Percentiles rank a stretch among this genome's conserved stretches.
phyloP scores from a whole-genome alignment of 2,113 vertebrate species.

The Sylvietta virens region DNA sequence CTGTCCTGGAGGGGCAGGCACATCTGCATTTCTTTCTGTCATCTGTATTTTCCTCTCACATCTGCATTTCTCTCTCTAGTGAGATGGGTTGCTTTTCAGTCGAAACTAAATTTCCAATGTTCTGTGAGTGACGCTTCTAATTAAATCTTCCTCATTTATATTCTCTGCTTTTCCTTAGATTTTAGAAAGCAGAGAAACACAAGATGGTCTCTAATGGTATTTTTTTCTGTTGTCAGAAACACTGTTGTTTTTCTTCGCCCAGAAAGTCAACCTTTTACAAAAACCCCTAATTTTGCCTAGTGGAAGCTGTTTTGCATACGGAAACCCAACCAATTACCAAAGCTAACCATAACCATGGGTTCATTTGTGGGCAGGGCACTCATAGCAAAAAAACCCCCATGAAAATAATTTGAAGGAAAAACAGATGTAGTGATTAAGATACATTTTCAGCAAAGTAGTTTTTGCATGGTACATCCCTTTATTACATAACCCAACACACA shows the following conservation, averaged over 20 bases:
- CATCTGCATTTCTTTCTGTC: not conserved
- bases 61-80: not conserved
- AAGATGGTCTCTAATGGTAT: not conserved
- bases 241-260: not conserved
- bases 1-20: not conserved
- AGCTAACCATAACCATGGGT: not conserved
- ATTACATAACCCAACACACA: not conserved
- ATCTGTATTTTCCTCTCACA: not conserved
- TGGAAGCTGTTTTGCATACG: not conserved
- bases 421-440: not conserved
- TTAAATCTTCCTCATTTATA: not conserved
- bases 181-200: not conserved
- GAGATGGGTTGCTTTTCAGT: not conserved
- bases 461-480: not conserved
- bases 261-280: not conserved
- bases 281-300: not conserved
- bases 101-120: fast-evolving
- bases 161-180: not conserved
- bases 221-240: not conserved
- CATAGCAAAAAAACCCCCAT: not conserved
- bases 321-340: not conserved
- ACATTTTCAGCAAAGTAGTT: not conserved
- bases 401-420: not conserved
- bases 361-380: not conserved
- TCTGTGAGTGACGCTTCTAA: not conserved